Evolutionary conservation across 2,113 vertebrate species (phyloP).

Genomic region (Azemiops feae): DNA sequence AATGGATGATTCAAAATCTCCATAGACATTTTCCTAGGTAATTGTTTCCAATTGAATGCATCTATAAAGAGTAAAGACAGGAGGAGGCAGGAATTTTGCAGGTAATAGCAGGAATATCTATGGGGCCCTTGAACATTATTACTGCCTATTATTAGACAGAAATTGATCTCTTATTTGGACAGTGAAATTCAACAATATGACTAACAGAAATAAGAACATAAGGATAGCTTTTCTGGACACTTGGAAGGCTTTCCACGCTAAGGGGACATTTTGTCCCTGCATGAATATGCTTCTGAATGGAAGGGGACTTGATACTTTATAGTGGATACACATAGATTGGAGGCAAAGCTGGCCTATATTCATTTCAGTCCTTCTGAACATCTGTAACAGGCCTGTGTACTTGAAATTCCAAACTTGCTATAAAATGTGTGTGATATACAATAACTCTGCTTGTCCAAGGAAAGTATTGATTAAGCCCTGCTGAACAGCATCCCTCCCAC

Average conservation of each 20-base stretch:
- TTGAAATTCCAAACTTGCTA: slow-evolving; percentile 23
- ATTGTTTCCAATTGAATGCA: not conserved
- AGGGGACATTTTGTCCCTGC: not conserved
- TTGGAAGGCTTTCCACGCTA: not conserved
- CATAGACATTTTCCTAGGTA: not conserved
- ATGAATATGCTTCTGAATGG: not conserved
- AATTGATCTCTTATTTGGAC: not conserved
- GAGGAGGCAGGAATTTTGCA: not conserved
- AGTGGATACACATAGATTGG: not conserved
- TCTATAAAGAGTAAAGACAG: not conserved
- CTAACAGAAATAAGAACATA: not conserved
- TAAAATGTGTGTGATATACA: not conserved
- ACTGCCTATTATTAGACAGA: not conserved
- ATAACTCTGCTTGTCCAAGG: not conserved
- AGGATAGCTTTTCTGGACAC: not conserved
- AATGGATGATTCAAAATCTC: not conserved
- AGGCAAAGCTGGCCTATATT: not conserved
- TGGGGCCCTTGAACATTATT: not conserved
- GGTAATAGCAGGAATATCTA: not conserved
- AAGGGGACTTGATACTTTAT: too few species aligned
- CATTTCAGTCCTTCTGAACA: not conserved
- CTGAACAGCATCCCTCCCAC: not conserved
- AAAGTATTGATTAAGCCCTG: not conserved
- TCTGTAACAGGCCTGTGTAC: not conserved
- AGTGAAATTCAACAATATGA: not conserved